Percentiles rank a stretch among this genome's conserved stretches.
phyloP scores from a whole-genome alignment of 2,113 vertebrate genomes.

The Nesoenas mayeri region DNA sequence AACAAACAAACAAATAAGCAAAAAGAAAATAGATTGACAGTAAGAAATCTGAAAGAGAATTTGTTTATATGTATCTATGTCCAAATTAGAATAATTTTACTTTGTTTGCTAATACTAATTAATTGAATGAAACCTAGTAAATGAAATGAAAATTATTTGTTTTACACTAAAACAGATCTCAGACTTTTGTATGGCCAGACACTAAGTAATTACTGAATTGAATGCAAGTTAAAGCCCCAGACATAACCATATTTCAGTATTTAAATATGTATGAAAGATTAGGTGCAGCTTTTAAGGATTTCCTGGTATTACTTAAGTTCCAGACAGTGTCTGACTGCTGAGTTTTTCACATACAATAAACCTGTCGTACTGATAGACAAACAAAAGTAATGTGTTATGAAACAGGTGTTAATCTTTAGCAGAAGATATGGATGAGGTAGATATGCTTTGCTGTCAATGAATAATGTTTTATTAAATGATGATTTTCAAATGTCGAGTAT shows the following conservation, averaged over 20 bases:
- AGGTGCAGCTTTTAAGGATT: conserved; percentile 47
- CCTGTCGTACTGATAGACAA: background rate
- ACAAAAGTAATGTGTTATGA: background rate
- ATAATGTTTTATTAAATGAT: background rate
- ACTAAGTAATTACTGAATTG: background rate
- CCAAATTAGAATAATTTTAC: background rate
- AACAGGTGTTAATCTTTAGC: background rate
- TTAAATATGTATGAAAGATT: conserved; percentile 69
- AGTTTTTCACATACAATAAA: conserved; percentile 1
- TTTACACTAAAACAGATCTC: background rate
- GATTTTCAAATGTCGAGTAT: background rate
- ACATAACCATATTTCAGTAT: background rate
- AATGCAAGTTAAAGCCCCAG: conserved; percentile 18
- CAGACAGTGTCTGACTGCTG: conserved; percentile 42
- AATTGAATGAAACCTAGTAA: background rate
- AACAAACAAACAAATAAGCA: background rate
- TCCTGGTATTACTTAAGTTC: conserved; percentile 59
- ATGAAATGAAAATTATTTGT: background rate
- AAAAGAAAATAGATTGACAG: background rate
- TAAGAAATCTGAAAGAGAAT: background rate
- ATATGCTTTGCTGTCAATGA: background rate
- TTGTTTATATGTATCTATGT: background rate
- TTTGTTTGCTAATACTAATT: background rate
- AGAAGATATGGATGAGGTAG: background rate
- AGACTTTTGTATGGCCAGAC: background rate